These are phyloP conservation scores for Drosophila parthenogenetica DNA, from an alignment of 2,888 invertebrate genomes.

Conservation along the genomic window DNA sequence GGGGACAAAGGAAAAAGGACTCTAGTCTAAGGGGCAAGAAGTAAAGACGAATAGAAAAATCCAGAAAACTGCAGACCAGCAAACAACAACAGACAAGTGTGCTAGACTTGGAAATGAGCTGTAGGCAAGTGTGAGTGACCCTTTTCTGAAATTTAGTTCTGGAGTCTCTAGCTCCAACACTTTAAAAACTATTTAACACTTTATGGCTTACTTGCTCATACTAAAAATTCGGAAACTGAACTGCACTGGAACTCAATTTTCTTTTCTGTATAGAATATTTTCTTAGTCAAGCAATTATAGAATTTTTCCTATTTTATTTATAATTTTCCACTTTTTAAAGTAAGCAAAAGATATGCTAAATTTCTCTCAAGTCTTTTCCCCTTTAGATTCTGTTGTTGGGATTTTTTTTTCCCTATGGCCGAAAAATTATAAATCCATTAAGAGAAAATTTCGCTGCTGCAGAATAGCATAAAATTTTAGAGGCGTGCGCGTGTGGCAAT, in stretches of 20 bases:
- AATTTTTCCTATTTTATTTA: too few species aligned
- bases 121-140: too few species aligned
- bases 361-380: constrained; percentile 1
- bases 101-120: background rate
- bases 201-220: too few species aligned
- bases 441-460: constrained; percentile 22
- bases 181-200: too few species aligned
- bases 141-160: too few species aligned
- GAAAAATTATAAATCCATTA: constrained; percentile 56
- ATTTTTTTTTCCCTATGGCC: constrained; percentile 14
- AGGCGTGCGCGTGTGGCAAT: constrained; percentile 48
- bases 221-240: too few species aligned
- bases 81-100: background rate
- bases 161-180: too few species aligned
- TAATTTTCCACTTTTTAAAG: background rate
- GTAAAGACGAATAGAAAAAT: background rate
- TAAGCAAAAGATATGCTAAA: background rate
- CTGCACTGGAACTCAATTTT: too few species aligned
- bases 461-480: constrained; percentile 50
- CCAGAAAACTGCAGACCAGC: background rate
- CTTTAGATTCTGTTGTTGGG: background rate
- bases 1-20: background rate
- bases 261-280: too few species aligned
- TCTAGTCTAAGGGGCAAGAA: background rate
- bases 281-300: too few species aligned